These are phyloP conservation scores for Centropus unirufus DNA, from an alignment of 2,113 vertebrate species.

Conservation along the genomic window DNA sequence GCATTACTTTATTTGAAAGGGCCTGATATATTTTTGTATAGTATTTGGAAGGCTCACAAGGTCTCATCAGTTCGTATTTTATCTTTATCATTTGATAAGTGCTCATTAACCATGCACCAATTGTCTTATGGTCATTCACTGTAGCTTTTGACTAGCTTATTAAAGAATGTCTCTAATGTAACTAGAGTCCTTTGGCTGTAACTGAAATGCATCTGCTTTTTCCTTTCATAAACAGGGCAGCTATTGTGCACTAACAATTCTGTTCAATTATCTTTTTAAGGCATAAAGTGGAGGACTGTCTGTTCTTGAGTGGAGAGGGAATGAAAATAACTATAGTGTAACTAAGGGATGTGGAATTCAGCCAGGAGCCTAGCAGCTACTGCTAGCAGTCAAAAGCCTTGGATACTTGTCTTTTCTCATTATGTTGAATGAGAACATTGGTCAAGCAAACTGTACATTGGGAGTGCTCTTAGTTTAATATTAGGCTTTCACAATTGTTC, in stretches of 20 bases:
- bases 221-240: neutral
- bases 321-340: neutral
- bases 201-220: neutral
- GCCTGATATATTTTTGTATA: neutral
- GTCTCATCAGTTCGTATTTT: neutral
- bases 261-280: neutral
- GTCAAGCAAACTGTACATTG: neutral
- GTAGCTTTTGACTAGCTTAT: neutral
- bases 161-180: neutral
- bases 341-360: slow-evolving; percentile 3
- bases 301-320: neutral
- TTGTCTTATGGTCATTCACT: neutral
- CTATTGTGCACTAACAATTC: neutral
- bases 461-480: neutral
- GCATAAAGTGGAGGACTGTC: neutral
- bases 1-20: neutral
- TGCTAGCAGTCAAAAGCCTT: neutral
- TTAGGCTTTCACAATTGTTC: neutral
- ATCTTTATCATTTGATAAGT: neutral
- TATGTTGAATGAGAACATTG: neutral
- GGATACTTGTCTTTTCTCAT: neutral
- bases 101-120: neutral
- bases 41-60: neutral
- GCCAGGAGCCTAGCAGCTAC: neutral
- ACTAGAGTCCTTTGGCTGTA: neutral